Evolutionary conservation across 2,888 invertebrate species (phyloP).

Genomic region (Phasia obesa): DNA sequence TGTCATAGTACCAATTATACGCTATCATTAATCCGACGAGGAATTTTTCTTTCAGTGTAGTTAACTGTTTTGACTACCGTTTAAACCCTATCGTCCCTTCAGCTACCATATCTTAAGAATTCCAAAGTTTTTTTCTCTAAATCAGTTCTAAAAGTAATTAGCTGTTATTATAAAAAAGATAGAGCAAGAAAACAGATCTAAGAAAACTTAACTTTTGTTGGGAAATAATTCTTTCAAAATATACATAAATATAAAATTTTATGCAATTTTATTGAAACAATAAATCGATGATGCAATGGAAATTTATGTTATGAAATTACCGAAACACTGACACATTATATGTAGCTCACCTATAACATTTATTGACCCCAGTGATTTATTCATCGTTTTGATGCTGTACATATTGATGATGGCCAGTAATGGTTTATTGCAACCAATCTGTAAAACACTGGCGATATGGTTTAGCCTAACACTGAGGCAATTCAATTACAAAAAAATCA

Average conservation of each 20-base stretch:
- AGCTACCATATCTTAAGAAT: too few relatives aligned
- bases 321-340: conserved; percentile 23
- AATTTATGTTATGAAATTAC: neutral
- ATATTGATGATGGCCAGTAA: conserved; percentile 20
- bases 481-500: conserved; percentile 42
- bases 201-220: too few relatives aligned
- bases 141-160: too few relatives aligned
- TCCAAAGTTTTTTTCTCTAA: too few relatives aligned
- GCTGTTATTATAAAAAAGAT: too few relatives aligned
- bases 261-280: neutral
- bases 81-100: too few relatives aligned
- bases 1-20: too few relatives aligned
- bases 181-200: too few relatives aligned
- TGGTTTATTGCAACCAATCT: conserved; percentile 30
- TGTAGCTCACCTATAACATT: conserved; percentile 39
- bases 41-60: too few relatives aligned
- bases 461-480: conserved; percentile 12
- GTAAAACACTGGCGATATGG: conserved; percentile 30
- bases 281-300: neutral
- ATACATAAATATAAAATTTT: neutral
- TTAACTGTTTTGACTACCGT: too few relatives aligned
- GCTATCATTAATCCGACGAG: too few relatives aligned
- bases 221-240: too few relatives aligned
- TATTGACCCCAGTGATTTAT: conserved; percentile 32
- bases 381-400: neutral